Base-by-base conservation (phyloP, 2,797 vertebrate species). In the Sebastolobus altivelis region DNA sequence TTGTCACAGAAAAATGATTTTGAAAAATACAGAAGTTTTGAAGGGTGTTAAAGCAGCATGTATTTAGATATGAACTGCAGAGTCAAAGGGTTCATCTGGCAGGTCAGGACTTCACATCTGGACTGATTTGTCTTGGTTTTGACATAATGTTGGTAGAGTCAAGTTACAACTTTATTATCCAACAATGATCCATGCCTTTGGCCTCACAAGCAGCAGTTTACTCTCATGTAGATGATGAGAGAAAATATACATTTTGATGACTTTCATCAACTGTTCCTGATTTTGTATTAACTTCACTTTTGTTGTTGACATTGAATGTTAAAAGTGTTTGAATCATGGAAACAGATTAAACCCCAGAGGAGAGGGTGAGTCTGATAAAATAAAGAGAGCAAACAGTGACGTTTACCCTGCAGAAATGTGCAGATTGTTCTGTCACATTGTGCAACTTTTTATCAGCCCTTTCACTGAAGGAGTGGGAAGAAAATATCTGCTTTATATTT, bases 41-140 rank as follows among this genome's bases (percentile, higher is more conserved):
- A 37, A 5, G 37, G 6, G n/a, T 7, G 12, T 46, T 49, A 29
- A 33, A 46, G 33, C 8, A 18, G 55, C 18, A 1, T 43, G 25
- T 20, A 18, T 59, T 54, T 61, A 31, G 52, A 55, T 16, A 3
- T 59, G 33, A 35, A 65, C 22, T 35, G 40, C 60, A 22, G 49
- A 84, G 75, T 75, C 77, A 58, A 14, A 11, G 65, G 58, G 78
- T 74, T 88, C 70, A 61, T 87, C 35, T 83, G 82, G 82, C 71
- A 76, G 77, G 65, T 76, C 54, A 60, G 16, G 29, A 7, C 38
- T 65, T 60, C 79, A 89, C 87, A 91, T 91, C 89, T 92, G 88
- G 88, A 82, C 38, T 31, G 61, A 86, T 77, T 82, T 38, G 78
- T 84, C 54, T 75, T 60, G 73, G 69, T 78, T 80, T 71, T 72